phyloP scores from a whole-genome alignment of 2,888 invertebrate genomes.

The Drosophila suboccidentalis region DNA sequence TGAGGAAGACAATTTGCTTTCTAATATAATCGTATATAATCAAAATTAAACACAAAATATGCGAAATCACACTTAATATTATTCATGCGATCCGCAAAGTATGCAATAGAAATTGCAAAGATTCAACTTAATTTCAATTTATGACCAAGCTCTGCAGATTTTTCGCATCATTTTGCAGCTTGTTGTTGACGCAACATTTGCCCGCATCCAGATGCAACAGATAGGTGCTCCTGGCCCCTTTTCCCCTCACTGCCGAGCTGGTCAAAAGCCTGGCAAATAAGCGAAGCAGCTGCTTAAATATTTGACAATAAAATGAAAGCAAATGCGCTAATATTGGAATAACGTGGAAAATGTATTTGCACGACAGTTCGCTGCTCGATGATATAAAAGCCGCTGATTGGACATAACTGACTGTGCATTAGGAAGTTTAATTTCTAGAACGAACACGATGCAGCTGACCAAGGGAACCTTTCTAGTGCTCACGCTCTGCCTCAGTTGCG shows the following conservation, averaged over 20 bases:
- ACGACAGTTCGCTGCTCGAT: neutral
- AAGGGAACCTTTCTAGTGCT: slow-evolving; percentile 18
- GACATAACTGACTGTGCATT: neutral
- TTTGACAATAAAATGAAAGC: slow-evolving; percentile 39
- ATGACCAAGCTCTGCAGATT: slow-evolving; percentile 5
- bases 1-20: too few relatives aligned
- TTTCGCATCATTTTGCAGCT: neutral
- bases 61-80: neutral
- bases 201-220: slow-evolving; percentile 19
- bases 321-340: slow-evolving; percentile 42
- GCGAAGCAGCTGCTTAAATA: slow-evolving; percentile 52
- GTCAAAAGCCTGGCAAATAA: slow-evolving; percentile 3
- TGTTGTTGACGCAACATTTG: slow-evolving; percentile 8
- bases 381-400: slow-evolving; percentile 36
- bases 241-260: neutral
- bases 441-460: slow-evolving; percentile 20
- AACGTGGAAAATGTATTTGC: slow-evolving; percentile 23
- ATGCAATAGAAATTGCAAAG: neutral
- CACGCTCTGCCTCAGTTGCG: slow-evolving; percentile 12
- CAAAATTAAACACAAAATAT: neutral
- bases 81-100: neutral
- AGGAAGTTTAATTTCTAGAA: neutral
- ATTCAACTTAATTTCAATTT: slow-evolving; percentile 4
- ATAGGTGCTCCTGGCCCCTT: neutral
- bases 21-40: neutral